Percentiles rank a stretch among this genome's conserved stretches.
Evolutionary conservation across 2,888 invertebrate genomes (phyloP).

Genomic region (Ganaspis brasiliensis): DNA sequence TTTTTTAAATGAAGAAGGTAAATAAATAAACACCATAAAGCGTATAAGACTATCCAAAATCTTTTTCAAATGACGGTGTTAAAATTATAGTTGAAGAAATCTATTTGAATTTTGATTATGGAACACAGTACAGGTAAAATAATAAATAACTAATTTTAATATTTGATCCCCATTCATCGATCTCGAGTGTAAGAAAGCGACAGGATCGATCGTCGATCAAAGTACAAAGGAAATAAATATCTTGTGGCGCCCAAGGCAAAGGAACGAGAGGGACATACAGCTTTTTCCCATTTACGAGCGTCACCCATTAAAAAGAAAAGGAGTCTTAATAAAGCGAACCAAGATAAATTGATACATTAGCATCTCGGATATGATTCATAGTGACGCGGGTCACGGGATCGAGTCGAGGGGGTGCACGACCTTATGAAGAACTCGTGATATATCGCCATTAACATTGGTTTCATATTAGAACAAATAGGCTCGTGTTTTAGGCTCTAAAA

Average conservation of each 20-base stretch:
- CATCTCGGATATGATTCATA: constrained; percentile 76
- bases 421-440: constrained; percentile 62
- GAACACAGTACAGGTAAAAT: too few relatives aligned
- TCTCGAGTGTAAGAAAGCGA: too few relatives aligned
- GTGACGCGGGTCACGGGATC: constrained; percentile 67
- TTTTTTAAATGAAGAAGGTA: too few relatives aligned
- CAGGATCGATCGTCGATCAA: constrained; percentile 24
- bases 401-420: constrained; percentile 52
- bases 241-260: neutral
- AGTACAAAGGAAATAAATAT: constrained; percentile 1
- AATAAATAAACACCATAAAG: too few relatives aligned
- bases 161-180: too few relatives aligned
- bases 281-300: constrained; percentile 59
- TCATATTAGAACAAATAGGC: constrained; percentile 75
- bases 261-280: constrained; percentile 33
- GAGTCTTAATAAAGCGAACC: constrained; percentile 62
- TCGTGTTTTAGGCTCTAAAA: constrained; percentile 61
- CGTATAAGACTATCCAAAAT: too few relatives aligned
- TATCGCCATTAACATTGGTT: constrained; percentile 76
- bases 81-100: too few relatives aligned
- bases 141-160: too few relatives aligned
- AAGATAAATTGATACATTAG: constrained; percentile 79
- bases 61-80: too few relatives aligned
- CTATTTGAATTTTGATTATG: too few relatives aligned
- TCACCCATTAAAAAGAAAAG: constrained; percentile 59